Conservation (phyloP, 2,797 vertebrate species). For the Coccyzus lansbergi region DNA sequence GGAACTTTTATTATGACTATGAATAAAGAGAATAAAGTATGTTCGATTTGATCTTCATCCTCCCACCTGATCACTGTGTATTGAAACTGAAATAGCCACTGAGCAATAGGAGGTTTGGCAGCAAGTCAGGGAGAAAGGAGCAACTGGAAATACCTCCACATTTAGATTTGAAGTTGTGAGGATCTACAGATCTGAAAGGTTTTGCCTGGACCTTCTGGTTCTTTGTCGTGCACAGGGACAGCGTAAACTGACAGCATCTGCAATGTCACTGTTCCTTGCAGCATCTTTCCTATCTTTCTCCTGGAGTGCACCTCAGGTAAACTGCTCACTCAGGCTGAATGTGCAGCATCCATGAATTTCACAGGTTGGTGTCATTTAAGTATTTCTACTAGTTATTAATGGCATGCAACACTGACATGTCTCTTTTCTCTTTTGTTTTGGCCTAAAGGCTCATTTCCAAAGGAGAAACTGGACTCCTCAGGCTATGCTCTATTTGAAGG, state of each 20-base stretch:
- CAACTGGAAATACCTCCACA: background rate
- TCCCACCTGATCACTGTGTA: background rate
- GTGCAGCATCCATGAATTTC: background rate
- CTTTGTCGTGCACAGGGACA: slow-evolving; percentile 76
- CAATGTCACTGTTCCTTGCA: slow-evolving; percentile 80
- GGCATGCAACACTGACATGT: background rate
- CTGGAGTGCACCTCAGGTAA: slow-evolving; percentile 87
- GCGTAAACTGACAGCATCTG: slow-evolving; percentile 62
- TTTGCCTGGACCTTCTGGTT: background rate
- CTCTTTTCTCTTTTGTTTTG: background rate
- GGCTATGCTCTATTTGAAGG: slow-evolving; percentile 96
- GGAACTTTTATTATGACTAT: background rate
- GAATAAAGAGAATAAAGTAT: background rate
- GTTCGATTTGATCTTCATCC: background rate
- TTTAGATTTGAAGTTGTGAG: background rate
- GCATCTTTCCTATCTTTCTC: slow-evolving; percentile 78
- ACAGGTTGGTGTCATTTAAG: background rate
- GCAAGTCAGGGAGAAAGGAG: background rate
- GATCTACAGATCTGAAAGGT: background rate
- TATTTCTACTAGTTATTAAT: background rate
- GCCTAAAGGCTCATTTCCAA: slow-evolving; percentile 82
- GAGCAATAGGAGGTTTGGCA: background rate
- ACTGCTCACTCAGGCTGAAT: background rate
- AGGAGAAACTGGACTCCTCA: slow-evolving; percentile 96
- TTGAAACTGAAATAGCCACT: background rate